Evolutionary conservation across 2,888 invertebrate genomes (phyloP).

Genomic region (Volucella zonaria): DNA sequence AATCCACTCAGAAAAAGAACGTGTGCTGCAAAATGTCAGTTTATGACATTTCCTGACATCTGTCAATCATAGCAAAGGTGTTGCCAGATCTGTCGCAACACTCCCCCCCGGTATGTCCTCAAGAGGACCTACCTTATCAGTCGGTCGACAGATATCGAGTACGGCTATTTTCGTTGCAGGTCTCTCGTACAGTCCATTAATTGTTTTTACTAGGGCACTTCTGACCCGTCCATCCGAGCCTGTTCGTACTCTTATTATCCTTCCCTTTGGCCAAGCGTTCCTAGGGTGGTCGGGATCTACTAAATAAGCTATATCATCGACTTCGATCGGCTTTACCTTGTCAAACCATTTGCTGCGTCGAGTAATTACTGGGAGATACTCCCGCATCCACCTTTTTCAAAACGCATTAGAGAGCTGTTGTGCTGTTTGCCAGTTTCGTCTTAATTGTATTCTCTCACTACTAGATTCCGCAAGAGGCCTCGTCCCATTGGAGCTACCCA

Average conservation of each 20-base stretch:
- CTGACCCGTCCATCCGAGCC: slow-evolving; percentile 59
- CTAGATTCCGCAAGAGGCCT: no score
- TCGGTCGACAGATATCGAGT: no score
- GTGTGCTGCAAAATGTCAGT: no score
- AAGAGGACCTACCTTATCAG: no score
- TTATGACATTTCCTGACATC: no score
- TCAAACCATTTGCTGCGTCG: slow-evolving; percentile 65
- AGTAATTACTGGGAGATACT: slow-evolving; percentile 72
- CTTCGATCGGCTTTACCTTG: slow-evolving; percentile 18
- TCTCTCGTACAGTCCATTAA: slow-evolving; percentile 40
- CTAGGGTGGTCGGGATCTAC: slow-evolving; percentile 53
- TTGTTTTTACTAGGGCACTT: slow-evolving; percentile 41
- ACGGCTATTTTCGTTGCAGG: slow-evolving; percentile 51
- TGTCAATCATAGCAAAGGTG: no score
- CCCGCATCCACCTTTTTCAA: slow-evolving; percentile 73
- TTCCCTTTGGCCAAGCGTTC: slow-evolving; percentile 67
- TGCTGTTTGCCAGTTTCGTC: no score
- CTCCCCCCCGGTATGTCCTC: no score
- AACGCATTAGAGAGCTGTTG: slow-evolving; percentile 43
- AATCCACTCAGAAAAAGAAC: no score
- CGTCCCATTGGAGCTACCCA: no score
- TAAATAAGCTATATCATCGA: slow-evolving; percentile 58
- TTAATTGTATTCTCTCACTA: no score
- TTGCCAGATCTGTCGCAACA: no score
- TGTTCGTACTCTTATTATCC: slow-evolving; percentile 19